These are phyloP conservation scores for Gastrophryne carolinensis DNA, from an alignment of 2,797 vertebrate species.

Conservation along the genomic window DNA sequence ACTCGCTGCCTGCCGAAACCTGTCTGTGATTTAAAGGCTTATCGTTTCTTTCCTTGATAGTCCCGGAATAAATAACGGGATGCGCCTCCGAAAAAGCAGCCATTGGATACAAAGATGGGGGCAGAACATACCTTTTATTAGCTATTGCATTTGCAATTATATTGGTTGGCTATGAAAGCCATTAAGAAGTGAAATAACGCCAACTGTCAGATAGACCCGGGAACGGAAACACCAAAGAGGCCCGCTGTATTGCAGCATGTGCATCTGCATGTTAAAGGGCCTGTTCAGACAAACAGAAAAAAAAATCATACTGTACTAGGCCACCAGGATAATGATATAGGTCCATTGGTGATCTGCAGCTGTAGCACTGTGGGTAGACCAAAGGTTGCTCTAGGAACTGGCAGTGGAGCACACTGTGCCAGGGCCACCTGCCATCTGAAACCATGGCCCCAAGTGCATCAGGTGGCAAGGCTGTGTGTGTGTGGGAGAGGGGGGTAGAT, in stretches of 20 bases:
- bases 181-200: conserved; percentile 40
- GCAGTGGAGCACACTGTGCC: no score
- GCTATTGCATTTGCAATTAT: conserved; percentile 31
- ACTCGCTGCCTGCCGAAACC: conserved; percentile 4
- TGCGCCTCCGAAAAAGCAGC: background rate
- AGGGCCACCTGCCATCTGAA: no score
- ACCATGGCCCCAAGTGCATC: no score
- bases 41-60: conserved; percentile 1
- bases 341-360: no score
- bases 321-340: no score
- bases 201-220: background rate
- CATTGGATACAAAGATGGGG: conserved; percentile 9
- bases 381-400: no score
- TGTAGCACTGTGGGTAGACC: no score
- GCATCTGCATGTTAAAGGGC: background rate
- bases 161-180: conserved; percentile 40
- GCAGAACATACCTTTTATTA: conserved; percentile 30
- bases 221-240: background rate
- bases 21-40: conserved; percentile 32
- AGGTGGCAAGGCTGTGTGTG: no score
- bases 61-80: conserved; percentile 19
- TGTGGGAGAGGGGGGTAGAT: no score
- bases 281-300: no score
- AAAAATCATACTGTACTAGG: no score
- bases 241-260: background rate